Conservation (phyloP, 2,888 invertebrate species). For the Ennomos erosarius region DNA sequence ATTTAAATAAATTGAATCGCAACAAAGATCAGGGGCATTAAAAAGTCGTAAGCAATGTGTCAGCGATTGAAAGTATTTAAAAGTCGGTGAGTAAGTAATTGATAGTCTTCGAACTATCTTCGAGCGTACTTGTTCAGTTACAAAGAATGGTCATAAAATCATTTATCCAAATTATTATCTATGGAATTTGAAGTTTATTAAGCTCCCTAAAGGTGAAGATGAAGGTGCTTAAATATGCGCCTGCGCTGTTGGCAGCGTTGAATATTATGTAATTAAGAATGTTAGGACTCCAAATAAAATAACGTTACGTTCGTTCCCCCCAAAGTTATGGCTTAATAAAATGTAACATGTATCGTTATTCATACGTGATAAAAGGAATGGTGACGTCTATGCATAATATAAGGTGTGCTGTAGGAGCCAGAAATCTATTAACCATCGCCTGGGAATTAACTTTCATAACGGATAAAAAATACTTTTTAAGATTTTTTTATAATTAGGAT, state of each 20-base stretch:
- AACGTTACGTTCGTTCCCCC: conserved; percentile 66
- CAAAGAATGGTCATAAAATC: conserved; percentile 20
- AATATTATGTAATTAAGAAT: conserved; percentile 56
- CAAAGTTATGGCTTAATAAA: conserved; percentile 77
- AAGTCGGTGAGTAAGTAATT: conserved; percentile 23
- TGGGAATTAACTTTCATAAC: conserved; percentile 27
- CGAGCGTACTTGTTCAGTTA: conserved; percentile 19
- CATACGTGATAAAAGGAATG: conserved; percentile 67
- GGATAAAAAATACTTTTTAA: conserved; percentile 2
- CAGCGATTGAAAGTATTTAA: conserved; percentile 29
- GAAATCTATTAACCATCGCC: conserved; percentile 69
- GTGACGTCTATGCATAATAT: conserved; percentile 51
- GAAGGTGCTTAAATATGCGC: conserved; percentile 44
- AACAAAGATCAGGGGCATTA: conserved; percentile 34
- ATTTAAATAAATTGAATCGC: conserved; percentile 44
- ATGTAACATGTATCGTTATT: conserved; percentile 65
- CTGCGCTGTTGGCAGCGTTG: conserved; percentile 44
- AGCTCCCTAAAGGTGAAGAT: conserved; percentile 34
- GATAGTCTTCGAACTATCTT: conserved; percentile 16
- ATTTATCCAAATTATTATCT: conserved; percentile 24
- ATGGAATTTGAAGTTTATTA: conserved; percentile 35
- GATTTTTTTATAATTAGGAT: conserved; percentile 6
- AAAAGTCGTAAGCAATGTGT: conserved; percentile 33
- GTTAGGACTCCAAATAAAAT: conserved; percentile 60
- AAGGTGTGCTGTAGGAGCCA: conserved; percentile 57